Evolutionary conservation across 1,140 invertebrate species (phyloP).

Genomic region (Limonius californicus): DNA sequence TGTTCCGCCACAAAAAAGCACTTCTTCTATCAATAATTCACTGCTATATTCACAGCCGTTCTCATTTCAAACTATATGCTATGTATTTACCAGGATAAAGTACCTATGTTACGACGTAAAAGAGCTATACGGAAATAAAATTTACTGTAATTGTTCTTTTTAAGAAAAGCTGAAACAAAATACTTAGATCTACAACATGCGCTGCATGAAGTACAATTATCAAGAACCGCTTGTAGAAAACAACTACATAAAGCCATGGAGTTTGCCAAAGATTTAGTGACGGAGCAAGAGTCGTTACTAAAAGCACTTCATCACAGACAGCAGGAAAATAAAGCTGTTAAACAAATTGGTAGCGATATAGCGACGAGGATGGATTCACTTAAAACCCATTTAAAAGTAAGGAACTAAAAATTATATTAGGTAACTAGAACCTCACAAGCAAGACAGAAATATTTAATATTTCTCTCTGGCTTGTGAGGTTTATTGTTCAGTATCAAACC

Average conservation of each 20-base stretch:
- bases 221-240: slow-evolving; percentile 52
- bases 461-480: too few relatives aligned
- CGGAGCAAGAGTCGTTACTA: slow-evolving; percentile 52
- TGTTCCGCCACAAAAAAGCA: not conserved
- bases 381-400: slow-evolving; percentile 53
- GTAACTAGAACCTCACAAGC: too few relatives aligned
- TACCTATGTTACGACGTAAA: not conserved
- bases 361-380: slow-evolving; percentile 51
- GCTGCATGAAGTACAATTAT: slow-evolving; percentile 50
- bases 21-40: not conserved
- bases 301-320: slow-evolving; percentile 49
- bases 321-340: slow-evolving; percentile 52
- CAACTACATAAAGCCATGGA: slow-evolving; percentile 55
- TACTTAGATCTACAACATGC: slow-evolving; percentile 48
- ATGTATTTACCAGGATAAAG: not conserved
- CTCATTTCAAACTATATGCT: not conserved
- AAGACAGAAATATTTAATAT: too few relatives aligned
- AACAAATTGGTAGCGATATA: slow-evolving; percentile 51
- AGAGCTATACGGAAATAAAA: too few relatives aligned
- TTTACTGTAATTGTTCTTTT: not conserved
- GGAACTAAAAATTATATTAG: not conserved
- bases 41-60: not conserved
- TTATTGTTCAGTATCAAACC: too few relatives aligned
- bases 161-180: slow-evolving; percentile 50
- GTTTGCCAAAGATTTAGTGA: slow-evolving; percentile 54